phyloP scores from a whole-genome alignment of 2,797 vertebrate genomes.

The Microtus californicus region DNA sequence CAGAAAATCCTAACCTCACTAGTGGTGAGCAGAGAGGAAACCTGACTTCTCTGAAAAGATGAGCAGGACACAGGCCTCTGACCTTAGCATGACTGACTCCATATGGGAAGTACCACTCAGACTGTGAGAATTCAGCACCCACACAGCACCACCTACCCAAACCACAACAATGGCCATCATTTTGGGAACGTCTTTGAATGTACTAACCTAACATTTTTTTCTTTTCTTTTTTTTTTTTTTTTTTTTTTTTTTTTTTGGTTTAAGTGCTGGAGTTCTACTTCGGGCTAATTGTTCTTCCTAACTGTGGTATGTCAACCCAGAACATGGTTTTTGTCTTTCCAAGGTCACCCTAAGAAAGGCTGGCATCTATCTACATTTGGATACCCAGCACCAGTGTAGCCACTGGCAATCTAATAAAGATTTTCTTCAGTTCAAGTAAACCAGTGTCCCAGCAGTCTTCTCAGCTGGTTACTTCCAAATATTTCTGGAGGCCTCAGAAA shows the following conservation, averaged over 20 bases:
- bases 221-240: not conserved
- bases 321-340: not conserved
- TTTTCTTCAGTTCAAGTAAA: no score
- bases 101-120: not conserved
- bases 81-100: not conserved
- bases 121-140: not conserved
- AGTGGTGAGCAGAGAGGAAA: not conserved
- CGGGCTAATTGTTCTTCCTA: not conserved
- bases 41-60: not conserved
- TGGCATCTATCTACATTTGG: fast-evolving
- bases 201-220: not conserved
- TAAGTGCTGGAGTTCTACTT: not conserved
- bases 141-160: no score
- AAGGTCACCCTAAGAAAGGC: not conserved
- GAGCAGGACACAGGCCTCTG: not conserved
- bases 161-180: not conserved
- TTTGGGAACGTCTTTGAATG: not conserved
- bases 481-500: no score
- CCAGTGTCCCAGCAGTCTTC: no score
- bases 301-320: not conserved
- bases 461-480: no score
- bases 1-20: not conserved
- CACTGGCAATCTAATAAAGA: no score
- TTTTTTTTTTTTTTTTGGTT: no score
- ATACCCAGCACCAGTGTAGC: no score